phyloP scores from a whole-genome alignment of 2,888 invertebrate species.

The Brenthis hecate region DNA sequence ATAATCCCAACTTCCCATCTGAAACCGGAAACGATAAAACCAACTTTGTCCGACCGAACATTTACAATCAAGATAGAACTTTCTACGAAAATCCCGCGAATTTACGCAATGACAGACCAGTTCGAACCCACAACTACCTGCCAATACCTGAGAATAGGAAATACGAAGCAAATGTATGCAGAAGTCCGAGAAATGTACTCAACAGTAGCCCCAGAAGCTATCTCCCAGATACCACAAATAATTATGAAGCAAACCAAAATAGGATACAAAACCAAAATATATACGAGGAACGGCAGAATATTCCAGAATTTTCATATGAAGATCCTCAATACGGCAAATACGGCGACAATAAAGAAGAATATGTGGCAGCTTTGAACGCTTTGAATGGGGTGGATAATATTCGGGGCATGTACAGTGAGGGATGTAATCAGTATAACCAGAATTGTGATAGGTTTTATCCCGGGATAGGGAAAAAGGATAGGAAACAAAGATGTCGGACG shows the following conservation, averaged over 20 bases:
- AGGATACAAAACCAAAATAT: conserved; percentile 52
- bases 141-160: conserved; percentile 55
- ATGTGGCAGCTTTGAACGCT: conserved; percentile 59
- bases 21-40: conserved; percentile 53
- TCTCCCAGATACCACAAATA: conserved; percentile 54
- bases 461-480: conserved; percentile 74
- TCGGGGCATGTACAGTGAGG: conserved; percentile 57
- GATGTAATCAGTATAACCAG: conserved; percentile 59
- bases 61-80: conserved; percentile 61
- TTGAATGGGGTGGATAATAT: conserved; percentile 62
- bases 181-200: conserved; percentile 66
- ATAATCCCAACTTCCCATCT: conserved; percentile 53
- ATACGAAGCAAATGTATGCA: conserved; percentile 61
- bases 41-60: conserved; percentile 51
- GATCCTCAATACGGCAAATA: conserved; percentile 60
- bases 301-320: conserved; percentile 62
- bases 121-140: conserved; percentile 64
- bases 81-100: conserved; percentile 71
- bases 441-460: conserved; percentile 71
- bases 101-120: conserved; percentile 54
- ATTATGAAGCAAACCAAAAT: conserved; percentile 60
- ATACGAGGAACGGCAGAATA: conserved; percentile 56
- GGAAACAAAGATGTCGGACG: conserved; percentile 84
- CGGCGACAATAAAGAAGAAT: conserved; percentile 59
- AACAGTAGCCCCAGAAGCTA: conserved; percentile 70